phyloP scores from a whole-genome alignment of 2,888 invertebrate species.

The Psylliodes chrysocephalus region DNA sequence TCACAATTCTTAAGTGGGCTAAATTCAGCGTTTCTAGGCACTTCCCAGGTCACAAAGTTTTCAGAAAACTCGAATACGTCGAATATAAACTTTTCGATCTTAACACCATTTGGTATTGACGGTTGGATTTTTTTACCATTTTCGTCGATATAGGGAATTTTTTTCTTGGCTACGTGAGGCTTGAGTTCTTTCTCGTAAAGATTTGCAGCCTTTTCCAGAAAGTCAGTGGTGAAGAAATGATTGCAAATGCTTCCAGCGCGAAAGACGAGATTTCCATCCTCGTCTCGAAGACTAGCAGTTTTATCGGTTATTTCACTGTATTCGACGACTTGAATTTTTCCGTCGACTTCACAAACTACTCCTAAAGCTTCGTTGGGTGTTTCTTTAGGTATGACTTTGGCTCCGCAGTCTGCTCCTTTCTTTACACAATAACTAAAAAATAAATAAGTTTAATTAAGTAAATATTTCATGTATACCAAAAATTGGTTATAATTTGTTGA shows the following conservation, averaged over 20 bases:
- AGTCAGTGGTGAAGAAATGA: conserved; percentile 92
- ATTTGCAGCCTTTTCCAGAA: conserved; percentile 78
- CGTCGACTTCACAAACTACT: conserved; percentile 93
- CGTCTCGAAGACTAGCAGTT: conserved; percentile 82
- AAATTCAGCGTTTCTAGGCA: conserved; percentile 91
- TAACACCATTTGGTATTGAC: conserved; percentile 90
- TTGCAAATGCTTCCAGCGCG: conserved; percentile 98
- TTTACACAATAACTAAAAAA: conserved; percentile 78
- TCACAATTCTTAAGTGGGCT: conserved; percentile 96
- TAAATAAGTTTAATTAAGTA: too few relatives aligned
- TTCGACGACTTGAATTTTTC: conserved; percentile 91
- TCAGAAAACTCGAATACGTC: conserved; percentile 95
- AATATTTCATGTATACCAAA: too few relatives aligned
- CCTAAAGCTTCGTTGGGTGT: conserved; percentile 94
- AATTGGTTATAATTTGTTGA: too few relatives aligned
- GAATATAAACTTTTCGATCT: conserved; percentile 99
- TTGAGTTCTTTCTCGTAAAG: conserved; percentile 80
- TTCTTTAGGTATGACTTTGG: conserved; percentile 94
- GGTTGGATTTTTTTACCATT: conserved; percentile 79
- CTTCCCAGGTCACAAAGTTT: conserved; percentile 94
- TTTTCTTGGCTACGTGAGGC: conserved; percentile 96
- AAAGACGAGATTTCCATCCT: conserved; percentile 85
- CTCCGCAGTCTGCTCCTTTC: conserved; percentile 92
- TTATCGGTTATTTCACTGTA: conserved; percentile 94
- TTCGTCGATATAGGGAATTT: conserved; percentile 85